Percentiles rank a stretch among this genome's conserved stretches.
Conservation (phyloP, 1,140 invertebrate species). For the Pseudomyrmex sp. region DNA sequence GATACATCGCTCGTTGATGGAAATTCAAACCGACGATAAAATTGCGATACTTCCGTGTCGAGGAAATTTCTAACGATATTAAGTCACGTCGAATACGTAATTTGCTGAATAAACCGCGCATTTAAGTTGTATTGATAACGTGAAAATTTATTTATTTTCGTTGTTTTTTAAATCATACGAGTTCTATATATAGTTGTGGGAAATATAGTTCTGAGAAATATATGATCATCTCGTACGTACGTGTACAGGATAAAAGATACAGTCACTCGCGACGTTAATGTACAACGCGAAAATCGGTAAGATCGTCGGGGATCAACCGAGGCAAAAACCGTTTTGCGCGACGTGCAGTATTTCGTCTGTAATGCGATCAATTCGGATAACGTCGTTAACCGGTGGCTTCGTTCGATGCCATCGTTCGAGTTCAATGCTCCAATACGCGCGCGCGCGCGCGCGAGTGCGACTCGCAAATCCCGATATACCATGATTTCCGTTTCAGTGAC, state of each 20-base stretch:
- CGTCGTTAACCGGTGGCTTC: slow-evolving; percentile 15
- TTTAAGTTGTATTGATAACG: no score
- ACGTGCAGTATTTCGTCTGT: background rate
- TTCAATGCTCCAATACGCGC: slow-evolving; percentile 33
- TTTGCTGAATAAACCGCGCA: no score
- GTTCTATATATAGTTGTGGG: no score
- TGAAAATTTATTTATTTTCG: no score
- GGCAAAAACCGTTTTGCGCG: background rate
- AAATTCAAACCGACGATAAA: slow-evolving; percentile 15
- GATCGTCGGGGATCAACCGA: background rate
- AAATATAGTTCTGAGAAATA: no score
- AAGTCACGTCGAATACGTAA: no score
- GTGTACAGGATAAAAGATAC: no score
- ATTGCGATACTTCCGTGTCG: background rate
- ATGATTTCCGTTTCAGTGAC: slow-evolving; percentile 49
- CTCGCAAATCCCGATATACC: slow-evolving; percentile 34
- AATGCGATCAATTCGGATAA: slow-evolving; percentile 38
- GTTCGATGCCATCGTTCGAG: slow-evolving; percentile 3
- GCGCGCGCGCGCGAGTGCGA: background rate
- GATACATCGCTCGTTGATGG: background rate
- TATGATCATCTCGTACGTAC: no score
- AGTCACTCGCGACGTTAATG: background rate
- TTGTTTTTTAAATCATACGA: no score
- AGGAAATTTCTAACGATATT: background rate
- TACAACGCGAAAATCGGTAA: background rate